phyloP scores from a whole-genome alignment of 2,113 vertebrate genomes.

The Psilopogon haemacephalus region DNA sequence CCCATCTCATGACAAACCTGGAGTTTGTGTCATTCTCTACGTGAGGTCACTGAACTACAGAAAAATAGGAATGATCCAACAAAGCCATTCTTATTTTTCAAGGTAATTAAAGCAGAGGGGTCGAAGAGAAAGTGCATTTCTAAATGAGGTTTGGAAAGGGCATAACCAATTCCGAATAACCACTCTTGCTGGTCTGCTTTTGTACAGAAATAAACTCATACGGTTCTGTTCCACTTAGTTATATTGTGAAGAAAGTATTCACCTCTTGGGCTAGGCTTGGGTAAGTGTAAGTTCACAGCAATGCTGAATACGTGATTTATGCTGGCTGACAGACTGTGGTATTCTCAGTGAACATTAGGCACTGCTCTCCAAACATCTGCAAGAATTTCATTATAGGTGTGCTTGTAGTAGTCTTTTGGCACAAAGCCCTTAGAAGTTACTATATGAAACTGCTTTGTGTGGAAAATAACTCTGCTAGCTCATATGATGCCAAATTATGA shows the following conservation, averaged over 20 bases:
- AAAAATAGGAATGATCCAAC: neutral
- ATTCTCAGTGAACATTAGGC: fast-evolving
- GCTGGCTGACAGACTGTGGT: neutral
- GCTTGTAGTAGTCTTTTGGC: neutral
- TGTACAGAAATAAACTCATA: neutral
- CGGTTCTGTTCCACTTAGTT: neutral
- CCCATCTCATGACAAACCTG: neutral
- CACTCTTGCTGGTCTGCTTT: neutral
- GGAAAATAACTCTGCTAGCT: neutral
- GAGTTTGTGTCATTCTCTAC: neutral
- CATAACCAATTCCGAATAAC: neutral
- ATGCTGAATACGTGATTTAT: neutral
- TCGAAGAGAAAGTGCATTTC: neutral
- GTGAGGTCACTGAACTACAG: neutral
- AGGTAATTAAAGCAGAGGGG: neutral
- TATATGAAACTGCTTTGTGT: neutral
- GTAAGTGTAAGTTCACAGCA: fast-evolving
- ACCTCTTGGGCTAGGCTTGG: neutral
- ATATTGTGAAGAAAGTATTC: neutral
- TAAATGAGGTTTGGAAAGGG: neutral
- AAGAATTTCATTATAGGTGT: neutral
- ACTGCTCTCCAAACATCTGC: neutral
- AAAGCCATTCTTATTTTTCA: neutral
- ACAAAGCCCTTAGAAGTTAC: neutral
- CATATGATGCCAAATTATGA: neutral